Evolutionary conservation across 1,140 invertebrate species (phyloP).

Genomic region (Bombus huntii): DNA sequence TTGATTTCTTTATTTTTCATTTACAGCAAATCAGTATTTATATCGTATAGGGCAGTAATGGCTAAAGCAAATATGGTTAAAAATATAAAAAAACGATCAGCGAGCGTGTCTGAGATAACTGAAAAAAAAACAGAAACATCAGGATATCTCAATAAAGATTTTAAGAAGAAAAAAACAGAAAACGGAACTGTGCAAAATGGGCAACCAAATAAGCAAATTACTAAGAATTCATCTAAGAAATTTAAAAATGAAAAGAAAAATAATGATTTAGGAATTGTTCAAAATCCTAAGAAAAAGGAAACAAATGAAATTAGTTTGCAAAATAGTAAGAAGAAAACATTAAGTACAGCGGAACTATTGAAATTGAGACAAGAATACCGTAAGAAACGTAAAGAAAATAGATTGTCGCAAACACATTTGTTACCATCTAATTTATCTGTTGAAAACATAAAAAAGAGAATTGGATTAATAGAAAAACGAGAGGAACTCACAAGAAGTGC

Average conservation of each 20-base stretch:
- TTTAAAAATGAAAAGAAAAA: conserved; percentile 4
- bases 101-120: conserved; percentile 1
- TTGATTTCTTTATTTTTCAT: background rate
- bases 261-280: background rate
- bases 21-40: background rate
- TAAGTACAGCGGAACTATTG: background rate
- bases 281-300: background rate
- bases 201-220: background rate
- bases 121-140: background rate
- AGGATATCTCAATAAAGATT: background rate
- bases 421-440: background rate
- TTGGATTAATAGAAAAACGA: conserved; percentile 60
- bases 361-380: conserved; percentile 19
- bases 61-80: conserved; percentile 31
- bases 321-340: background rate
- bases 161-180: conserved; percentile 33
- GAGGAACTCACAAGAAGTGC: conserved; percentile 65
- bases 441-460: conserved; percentile 64
- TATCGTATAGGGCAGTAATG: conserved; percentile 6
- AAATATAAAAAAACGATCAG: conserved; percentile 58
- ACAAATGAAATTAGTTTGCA: background rate
- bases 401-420: background rate
- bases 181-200: conserved; percentile 43
- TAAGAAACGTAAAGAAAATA: conserved; percentile 5
- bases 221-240: background rate